Conservation (phyloP, 2,797 vertebrate species). For the Botia almorhae region DNA sequence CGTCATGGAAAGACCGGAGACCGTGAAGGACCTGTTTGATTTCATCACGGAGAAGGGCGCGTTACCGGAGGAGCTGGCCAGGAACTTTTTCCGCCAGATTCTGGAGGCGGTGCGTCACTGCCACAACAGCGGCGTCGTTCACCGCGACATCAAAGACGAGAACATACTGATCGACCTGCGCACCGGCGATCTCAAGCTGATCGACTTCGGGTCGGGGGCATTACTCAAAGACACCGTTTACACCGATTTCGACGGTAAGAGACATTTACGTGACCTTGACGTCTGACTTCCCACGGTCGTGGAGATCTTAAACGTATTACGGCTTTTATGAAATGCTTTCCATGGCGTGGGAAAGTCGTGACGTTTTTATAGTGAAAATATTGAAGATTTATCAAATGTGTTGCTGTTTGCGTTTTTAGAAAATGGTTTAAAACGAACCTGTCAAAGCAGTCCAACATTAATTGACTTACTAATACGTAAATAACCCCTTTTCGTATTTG, state of each 20-base stretch:
- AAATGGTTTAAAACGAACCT: background rate
- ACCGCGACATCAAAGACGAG: conserved; percentile 96
- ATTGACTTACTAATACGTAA: background rate
- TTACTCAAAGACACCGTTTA: conserved; percentile 93
- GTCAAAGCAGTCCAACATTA: background rate
- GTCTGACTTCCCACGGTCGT: background rate
- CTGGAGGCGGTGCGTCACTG: conserved; percentile 93
- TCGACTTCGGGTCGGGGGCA: conserved; percentile 94
- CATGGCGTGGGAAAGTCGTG: no score
- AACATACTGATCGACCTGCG: conserved; percentile 92
- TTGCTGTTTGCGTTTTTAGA: no score
- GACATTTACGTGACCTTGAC: conserved; percentile 9
- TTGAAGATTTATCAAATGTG: background rate
- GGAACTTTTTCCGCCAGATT: conserved; percentile 92
- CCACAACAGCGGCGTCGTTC: conserved; percentile 89
- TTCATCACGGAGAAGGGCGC: conserved; percentile 92
- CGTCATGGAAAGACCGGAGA: conserved; percentile 90
- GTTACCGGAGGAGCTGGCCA: conserved; percentile 87
- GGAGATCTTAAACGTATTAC: no score
- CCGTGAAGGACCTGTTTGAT: conserved; percentile 91
- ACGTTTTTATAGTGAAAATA: no score
- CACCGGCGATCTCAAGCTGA: conserved; percentile 91
- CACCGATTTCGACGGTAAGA: conserved; percentile 94
- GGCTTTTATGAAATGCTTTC: no score
- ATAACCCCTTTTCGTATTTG: background rate